Conservation (phyloP, 64 coral and sea anemone genomes). For the Platygyra sinensis region DNA sequence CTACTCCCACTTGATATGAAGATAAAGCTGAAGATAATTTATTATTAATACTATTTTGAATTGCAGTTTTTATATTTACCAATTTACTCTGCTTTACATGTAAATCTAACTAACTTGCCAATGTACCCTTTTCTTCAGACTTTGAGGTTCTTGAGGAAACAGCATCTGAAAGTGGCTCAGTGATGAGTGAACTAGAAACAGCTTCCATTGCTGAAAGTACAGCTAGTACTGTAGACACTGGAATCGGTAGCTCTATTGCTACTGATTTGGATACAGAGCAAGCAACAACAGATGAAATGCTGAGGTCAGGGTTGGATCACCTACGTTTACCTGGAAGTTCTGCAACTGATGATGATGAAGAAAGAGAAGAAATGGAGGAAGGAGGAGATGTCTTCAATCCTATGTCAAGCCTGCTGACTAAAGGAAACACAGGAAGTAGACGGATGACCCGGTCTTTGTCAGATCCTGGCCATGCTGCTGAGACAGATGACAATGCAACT, state of each 20-base stretch:
- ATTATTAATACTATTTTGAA: too few species aligned
- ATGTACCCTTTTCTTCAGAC: neutral
- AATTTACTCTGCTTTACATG: too few species aligned
- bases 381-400: slow-evolving; percentile 24
- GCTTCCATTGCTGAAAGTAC: slow-evolving; percentile 22
- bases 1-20: too few species aligned
- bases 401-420: neutral
- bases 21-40: too few species aligned
- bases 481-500: neutral
- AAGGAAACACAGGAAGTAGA: neutral
- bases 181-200: slow-evolving; percentile 15
- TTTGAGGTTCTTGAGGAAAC: slow-evolving; percentile 15
- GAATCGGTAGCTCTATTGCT: slow-evolving; percentile 20
- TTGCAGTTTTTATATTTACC: too few species aligned
- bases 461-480: slow-evolving; percentile 34
- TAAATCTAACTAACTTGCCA: neutral
- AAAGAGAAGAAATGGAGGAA: neutral
- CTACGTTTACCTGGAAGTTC: slow-evolving; percentile 13
- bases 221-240: slow-evolving; percentile 32
- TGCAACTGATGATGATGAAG: neutral
- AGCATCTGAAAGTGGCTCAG: neutral
- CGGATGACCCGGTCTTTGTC: slow-evolving; percentile 25
- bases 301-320: slow-evolving; percentile 32
- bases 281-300: slow-evolving; percentile 44
- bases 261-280: slow-evolving; percentile 40